Evolutionary conservation across 2,113 vertebrate species (phyloP).

Genomic region (Chionomys nivalis): DNA sequence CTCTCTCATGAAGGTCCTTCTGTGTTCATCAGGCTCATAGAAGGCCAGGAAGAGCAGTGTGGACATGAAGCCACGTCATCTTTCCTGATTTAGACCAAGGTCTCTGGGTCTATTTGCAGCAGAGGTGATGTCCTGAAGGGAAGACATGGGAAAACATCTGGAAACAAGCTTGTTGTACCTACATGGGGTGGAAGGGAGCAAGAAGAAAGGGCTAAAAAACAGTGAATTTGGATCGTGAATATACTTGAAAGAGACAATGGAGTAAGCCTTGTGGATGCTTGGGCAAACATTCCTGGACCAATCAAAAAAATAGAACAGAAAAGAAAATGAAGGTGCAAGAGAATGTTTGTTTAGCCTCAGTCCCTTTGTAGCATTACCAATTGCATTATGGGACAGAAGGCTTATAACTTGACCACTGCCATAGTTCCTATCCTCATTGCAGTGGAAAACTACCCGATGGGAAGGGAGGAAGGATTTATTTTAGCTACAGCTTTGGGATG

Average conservation of each 20-base stretch:
- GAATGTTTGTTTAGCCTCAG: too few species aligned
- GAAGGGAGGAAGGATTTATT: neutral
- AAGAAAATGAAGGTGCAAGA: too few species aligned
- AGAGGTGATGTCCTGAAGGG: neutral
- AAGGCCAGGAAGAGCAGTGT: neutral
- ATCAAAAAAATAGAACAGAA: too few species aligned
- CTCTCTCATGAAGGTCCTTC: neutral
- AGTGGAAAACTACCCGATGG: neutral
- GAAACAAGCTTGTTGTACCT: neutral
- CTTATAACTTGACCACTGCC: neutral
- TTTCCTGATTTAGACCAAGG: neutral
- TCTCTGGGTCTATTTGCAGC: neutral
- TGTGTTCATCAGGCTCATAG: neutral
- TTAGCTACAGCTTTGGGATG: neutral
- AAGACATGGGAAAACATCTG: neutral
- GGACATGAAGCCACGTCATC: neutral
- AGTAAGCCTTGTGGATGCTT: neutral
- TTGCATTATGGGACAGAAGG: neutral
- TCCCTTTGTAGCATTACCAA: neutral
- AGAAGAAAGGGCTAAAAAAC: neutral
- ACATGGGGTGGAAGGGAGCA: neutral
- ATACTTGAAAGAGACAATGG: neutral
- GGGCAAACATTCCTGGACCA: neutral
- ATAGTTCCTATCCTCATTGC: too few species aligned
- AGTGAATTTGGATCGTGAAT: neutral